Conservation (phyloP, 1,140 invertebrate species). For the Aricia agestis region DNA sequence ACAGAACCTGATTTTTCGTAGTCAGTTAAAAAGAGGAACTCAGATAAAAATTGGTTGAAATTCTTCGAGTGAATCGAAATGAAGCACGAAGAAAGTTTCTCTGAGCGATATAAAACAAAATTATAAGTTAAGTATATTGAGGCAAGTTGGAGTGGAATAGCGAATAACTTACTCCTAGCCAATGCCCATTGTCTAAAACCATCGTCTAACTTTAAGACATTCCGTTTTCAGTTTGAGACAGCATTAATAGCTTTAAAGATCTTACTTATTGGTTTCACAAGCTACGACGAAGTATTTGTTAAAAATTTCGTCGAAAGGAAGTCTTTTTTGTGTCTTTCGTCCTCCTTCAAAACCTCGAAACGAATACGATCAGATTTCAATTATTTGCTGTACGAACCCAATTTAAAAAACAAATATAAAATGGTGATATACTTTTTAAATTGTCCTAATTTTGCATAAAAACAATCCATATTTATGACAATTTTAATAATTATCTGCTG, state of each 20-base stretch:
- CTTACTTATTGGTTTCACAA: conserved; percentile 36
- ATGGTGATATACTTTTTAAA: too few relatives aligned
- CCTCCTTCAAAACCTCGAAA: not conserved
- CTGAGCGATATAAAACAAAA: conserved; percentile 10
- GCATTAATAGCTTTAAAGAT: conserved; percentile 50
- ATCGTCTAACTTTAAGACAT: conserved; percentile 33
- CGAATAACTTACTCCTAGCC: conserved; percentile 8
- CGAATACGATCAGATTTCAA: conserved; percentile 3
- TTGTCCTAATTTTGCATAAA: too few relatives aligned
- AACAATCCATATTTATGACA: too few relatives aligned
- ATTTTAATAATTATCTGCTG: too few relatives aligned
- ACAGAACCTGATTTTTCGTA: too few relatives aligned
- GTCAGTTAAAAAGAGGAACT: not conserved
- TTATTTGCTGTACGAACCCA: not conserved
- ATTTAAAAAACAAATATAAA: not conserved
- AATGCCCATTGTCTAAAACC: conserved; percentile 40
- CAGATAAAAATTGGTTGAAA: not conserved
- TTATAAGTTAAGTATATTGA: conserved; percentile 3
- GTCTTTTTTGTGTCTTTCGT: conserved; percentile 11
- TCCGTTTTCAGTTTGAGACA: conserved; percentile 33
- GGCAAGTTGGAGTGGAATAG: conserved; percentile 1
- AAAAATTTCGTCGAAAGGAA: conserved; percentile 21
- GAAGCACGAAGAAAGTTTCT: conserved; percentile 1
- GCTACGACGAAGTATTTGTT: conserved; percentile 27
- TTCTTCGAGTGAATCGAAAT: not conserved